A percentile compares a stretch with the other conserved stretches of the same genome.
Conservation (phyloP, 64 coral and sea anemone genomes). For the Stylophora pistillata region DNA sequence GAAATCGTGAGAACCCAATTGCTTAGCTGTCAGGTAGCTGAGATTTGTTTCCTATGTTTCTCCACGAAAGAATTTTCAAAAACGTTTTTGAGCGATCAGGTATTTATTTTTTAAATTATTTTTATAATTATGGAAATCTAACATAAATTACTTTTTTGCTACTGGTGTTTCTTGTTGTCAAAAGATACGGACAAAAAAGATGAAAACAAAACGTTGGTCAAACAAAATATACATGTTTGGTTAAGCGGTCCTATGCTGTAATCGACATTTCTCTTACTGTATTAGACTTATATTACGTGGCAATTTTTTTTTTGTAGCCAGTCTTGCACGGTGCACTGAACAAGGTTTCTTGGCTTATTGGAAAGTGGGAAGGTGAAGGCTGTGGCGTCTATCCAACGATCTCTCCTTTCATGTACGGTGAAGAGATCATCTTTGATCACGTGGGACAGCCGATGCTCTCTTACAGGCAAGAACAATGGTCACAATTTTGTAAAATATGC, state of each 20-base stretch:
- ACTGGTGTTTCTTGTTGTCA: too few relatives aligned
- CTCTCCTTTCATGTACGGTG: slow-evolving; percentile 72
- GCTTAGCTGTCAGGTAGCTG: not conserved
- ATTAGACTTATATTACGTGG: not conserved
- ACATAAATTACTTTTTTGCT: too few relatives aligned
- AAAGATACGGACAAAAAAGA: too few relatives aligned
- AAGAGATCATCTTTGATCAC: slow-evolving; percentile 77
- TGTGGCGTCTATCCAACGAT: slow-evolving; percentile 81
- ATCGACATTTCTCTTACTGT: not conserved
- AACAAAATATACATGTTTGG: too few relatives aligned
- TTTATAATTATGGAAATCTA: too few relatives aligned
- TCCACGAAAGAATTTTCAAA: too few relatives aligned
- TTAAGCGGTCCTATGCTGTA: too few relatives aligned
- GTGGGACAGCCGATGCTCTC: slow-evolving; percentile 84
- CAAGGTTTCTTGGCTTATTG: slow-evolving; percentile 81
- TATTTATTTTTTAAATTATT: too few relatives aligned
- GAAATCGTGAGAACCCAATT: not conserved
- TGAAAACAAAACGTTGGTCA: too few relatives aligned
- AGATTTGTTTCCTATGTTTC: too few relatives aligned
- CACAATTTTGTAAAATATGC: not conserved
- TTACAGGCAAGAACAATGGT: slow-evolving; percentile 58
- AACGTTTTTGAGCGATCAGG: too few relatives aligned
- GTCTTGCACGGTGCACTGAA: slow-evolving; percentile 56
- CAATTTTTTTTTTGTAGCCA: not conserved
- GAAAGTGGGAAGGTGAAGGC: slow-evolving; percentile 82